Percentiles rank a stretch among this genome's conserved stretches.
phyloP scores from a whole-genome alignment of 2,113 vertebrate genomes.

The Bothrops jararaca region DNA sequence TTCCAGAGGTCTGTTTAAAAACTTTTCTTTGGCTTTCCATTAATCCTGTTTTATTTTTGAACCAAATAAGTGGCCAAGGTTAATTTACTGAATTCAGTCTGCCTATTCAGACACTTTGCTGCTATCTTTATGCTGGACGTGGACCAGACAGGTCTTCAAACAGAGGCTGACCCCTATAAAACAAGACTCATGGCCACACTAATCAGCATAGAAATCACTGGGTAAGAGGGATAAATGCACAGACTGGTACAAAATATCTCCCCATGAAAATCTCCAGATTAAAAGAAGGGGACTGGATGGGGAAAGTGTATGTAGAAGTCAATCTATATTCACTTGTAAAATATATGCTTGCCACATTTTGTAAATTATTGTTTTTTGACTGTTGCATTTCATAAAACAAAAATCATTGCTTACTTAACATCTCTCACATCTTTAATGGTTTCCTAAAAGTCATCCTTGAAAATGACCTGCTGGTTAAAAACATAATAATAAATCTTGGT shows the following conservation, averaged over 20 bases:
- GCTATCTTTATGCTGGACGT: neutral
- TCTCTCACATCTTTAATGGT: constrained; percentile 32
- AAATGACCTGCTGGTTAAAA: constrained; percentile 59
- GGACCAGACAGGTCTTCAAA: neutral
- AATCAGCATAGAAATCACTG: neutral
- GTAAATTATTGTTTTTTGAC: constrained; percentile 40
- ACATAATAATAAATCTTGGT: constrained; percentile 38
- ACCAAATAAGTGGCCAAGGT: neutral
- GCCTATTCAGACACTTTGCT: neutral
- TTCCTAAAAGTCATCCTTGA: constrained; percentile 57
- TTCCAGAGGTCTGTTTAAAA: neutral
- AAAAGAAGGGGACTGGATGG: neutral
- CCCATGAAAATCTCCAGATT: neutral
- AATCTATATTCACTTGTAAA: constrained; percentile 41
- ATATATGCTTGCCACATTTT: constrained; percentile 45
- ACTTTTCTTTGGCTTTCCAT: neutral
- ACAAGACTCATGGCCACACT: neutral
- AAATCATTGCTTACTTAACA: constrained; percentile 17
- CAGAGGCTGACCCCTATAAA: neutral
- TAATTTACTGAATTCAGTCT: neutral
- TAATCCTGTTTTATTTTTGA: neutral
- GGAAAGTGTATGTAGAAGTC: constrained; percentile 35
- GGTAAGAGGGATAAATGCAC: neutral
- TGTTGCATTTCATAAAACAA: constrained; percentile 31
- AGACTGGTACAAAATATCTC: neutral